phyloP scores from a whole-genome alignment of 2,797 vertebrate genomes.

The Champsocephalus gunnari region DNA sequence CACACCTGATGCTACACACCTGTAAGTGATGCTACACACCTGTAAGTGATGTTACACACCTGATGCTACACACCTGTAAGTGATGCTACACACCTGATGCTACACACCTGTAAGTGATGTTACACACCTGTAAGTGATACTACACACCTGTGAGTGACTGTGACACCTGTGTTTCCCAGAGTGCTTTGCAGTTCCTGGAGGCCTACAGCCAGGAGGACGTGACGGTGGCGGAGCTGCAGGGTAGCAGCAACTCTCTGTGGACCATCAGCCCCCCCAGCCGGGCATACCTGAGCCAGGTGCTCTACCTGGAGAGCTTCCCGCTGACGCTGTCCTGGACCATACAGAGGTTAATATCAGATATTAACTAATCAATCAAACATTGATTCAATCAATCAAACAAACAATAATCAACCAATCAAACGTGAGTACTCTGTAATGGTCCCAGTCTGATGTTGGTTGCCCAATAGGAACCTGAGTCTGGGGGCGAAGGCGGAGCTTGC shows the following conservation, averaged over 20 bases:
- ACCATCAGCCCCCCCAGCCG: slow-evolving; percentile 96
- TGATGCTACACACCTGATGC: background rate
- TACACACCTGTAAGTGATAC: background rate
- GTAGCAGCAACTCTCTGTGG: slow-evolving; percentile 96
- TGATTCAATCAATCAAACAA: too few relatives aligned
- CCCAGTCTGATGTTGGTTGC: background rate
- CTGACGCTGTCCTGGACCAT: slow-evolving; percentile 93
- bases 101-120: background rate
- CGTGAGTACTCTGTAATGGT: too few relatives aligned
- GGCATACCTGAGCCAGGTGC: slow-evolving; percentile 89
- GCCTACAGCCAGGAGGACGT: slow-evolving; percentile 91
- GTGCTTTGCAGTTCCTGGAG: slow-evolving; percentile 94
- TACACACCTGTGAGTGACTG: background rate
- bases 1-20: too few relatives aligned
- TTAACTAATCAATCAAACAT: background rate
- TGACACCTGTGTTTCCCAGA: slow-evolving; percentile 75
- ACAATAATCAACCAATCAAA: too few relatives aligned
- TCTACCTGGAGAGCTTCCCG: slow-evolving; percentile 88
- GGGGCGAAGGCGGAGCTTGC: slow-evolving; percentile 93
- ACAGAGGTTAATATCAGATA: slow-evolving; percentile 84
- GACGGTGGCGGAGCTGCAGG: slow-evolving; percentile 92
- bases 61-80: background rate
- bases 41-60: background rate
- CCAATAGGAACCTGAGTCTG: slow-evolving; percentile 89
- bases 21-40: too few relatives aligned